Conservation (phyloP, 2,113 vertebrate genomes). For the Edolisoma coerulescens region DNA sequence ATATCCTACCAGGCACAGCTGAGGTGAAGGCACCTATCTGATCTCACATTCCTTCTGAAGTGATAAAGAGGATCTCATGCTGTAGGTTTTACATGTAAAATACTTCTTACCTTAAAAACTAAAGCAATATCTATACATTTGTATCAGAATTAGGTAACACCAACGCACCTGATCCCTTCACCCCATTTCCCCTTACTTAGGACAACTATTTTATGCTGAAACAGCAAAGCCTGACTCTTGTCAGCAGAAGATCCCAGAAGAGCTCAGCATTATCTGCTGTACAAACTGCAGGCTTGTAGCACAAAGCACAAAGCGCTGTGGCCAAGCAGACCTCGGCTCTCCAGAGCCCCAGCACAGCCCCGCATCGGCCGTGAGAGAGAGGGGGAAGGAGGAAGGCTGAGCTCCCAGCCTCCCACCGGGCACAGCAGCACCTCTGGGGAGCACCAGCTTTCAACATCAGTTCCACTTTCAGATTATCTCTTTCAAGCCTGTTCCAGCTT, state of each 20-base stretch:
- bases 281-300: fast-evolving
- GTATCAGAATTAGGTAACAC: not conserved
- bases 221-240: not conserved
- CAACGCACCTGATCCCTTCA: not conserved
- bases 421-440: not conserved
- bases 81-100: not conserved
- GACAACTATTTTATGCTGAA: not conserved
- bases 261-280: not conserved
- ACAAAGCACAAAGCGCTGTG: not conserved
- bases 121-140: not conserved
- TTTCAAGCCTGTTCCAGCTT: not conserved
- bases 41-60: not conserved
- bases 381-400: not conserved
- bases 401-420: not conserved
- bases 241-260: not conserved
- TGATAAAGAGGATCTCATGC: not conserved
- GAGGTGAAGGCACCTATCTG: not conserved
- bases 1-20: not conserved
- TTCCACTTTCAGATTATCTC: not conserved
- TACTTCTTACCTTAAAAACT: not conserved
- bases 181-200: not conserved
- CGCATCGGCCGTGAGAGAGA: fast-evolving
- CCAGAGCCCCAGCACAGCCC: not conserved
- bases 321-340: fast-evolving
- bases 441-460: not conserved